Evolutionary conservation across 2,113 vertebrate genomes (phyloP), one percentile per base, ranked within the genome.

Genomic region (Leucoraja erinaceus): DNA sequence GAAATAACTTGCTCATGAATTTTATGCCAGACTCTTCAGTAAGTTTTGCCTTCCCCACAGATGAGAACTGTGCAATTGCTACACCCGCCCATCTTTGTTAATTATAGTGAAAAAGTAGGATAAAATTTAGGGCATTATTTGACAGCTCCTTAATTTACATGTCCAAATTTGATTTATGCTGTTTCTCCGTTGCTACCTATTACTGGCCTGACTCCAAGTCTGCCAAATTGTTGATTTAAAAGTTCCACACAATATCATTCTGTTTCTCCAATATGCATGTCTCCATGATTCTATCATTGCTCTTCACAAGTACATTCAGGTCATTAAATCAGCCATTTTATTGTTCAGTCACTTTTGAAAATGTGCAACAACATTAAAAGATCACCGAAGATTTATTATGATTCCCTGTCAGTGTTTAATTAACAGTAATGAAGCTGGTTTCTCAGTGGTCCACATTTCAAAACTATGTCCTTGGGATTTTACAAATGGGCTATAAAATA

Each of bases 381-480:
- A 61, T 59, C 25, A 59, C 16, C 12, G 28, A 28, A 63, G 56
- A n/a, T 61, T 14, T 61, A 28, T 86, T 63, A 25, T 86, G 56
- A 86, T 86, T 86, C 59, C n/a, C 56, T n/a, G 12, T 12, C n/a
- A n/a, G 56, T 86, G 83, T 86, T 61, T 61, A 59, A 83, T 56
- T 83, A 31, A 25, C 25, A 61, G 59, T 86, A 86, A 86, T 86
- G 56, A 86, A 86, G n/a, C 31, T n/a, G 56, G 56, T n/a, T 61
- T 61, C 10, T 59, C 25, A n/a, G 28, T 16, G 31, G 28, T 84
- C 54, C 9, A 84, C 25, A 84, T n/a, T n/a, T 86, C 56, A 31
- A 86, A 86, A 86, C 56, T 10, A 28, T 14, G 25, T 86, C 83
- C 83, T 61, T 86, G 56, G 56, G 83, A 61, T n/a, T 86, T 86